Evolutionary conservation across 2,888 invertebrate species (phyloP), one percentile per base, ranked within the genome.

Genomic region (Schizotus pectinicornis): DNA sequence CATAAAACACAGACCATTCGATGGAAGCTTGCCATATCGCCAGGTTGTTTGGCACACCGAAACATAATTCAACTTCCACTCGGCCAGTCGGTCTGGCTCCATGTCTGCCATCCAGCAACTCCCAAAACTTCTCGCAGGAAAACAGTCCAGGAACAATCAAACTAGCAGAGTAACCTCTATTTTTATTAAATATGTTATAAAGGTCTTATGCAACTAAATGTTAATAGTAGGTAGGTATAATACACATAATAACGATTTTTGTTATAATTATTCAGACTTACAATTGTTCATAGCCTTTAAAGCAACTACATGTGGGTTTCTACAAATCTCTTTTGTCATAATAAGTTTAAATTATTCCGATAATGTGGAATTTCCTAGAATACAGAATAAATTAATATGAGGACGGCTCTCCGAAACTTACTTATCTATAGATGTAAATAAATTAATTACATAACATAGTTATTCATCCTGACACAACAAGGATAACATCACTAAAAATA

Each of bases 41-140:
- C 54, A 39, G 50, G 38, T 59, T 59, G 59, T 59, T 59, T 59
- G 59, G 59, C 59, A 59, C 59, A 59, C 56, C 59, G 53, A 51
- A 22, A 56, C 51, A 60, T 60, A 60, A 60, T 60, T 59, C 39
- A 59, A 59, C 42, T 46, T 60, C 41, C 38, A 34, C 42, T 58
- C 52, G 48, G 58, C 45, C 63, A 63, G 56, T 60, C 62, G 54
- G 63, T 63, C 63, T 62, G 62, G 62, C 62, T 38, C 62, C 62
- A 56, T 31, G 49, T 56, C 56, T 62, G 55, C 45, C 39, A 58
- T 42, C 12, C n/a, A 13, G n/a, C 39, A 8, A 14, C 13, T n/a
- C 14, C 22, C 22, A 22, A 22, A 22, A 22, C 22, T 22, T 22
- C 22, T 5, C 22, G 22, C 5, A 22, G 5, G 22, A 22, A n/a